Base-by-base conservation (phyloP, 2,797 vertebrate genomes). In the Pelodytes ibericus region DNA sequence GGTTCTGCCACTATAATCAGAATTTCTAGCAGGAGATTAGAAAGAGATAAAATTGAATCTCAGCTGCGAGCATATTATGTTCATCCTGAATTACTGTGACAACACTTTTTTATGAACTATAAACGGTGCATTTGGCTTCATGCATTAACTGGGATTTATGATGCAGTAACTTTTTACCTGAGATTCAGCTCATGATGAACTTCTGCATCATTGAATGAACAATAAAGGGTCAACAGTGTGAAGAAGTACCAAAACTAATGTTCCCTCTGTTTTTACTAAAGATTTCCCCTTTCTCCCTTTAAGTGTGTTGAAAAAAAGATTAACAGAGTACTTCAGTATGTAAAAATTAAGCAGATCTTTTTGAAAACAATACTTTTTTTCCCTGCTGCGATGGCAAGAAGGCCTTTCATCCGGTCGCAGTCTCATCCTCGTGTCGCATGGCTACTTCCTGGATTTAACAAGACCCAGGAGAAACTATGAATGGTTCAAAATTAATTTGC, bases 31-130 rank as follows among this genome's bases (percentile, higher is more conserved):
- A 39, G 44, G 41, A 69, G 57, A 69, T 62, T 59, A 62, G 27
- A 39, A 60, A 25, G 26, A n/a, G 63, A 25, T 11, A 29, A 53
- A 74, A 74, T 66, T 66, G 72, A 67, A 66, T 74, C 33, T 75
- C 31, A 41, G 65, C 74, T 69, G 57, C 39, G 44, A 75, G 41
- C 30, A 41, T 57, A 73, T 61, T 69, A 26, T 69, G n/a, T 69
- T 68, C 65, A 31, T 53, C 20, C 6, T 39, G 49, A 61, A 36
- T 67, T 62, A 27, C 60, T 69, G 56, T 60, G 41, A 68, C 29
- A 31, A 33, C 36, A 60, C 47, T 69, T 60, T 74, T 53, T 69
- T 20, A 27, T 20, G 2, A 26, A 31, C 10, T 49, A 60, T 33
- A 47, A 51, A 60, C 4, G 13, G 36, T 29, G 33, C 41, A 25